Base-by-base conservation (phyloP, 37 sponge, comb jelly and placozoan genomes). In the Aphrocallistes beatrix region DNA sequence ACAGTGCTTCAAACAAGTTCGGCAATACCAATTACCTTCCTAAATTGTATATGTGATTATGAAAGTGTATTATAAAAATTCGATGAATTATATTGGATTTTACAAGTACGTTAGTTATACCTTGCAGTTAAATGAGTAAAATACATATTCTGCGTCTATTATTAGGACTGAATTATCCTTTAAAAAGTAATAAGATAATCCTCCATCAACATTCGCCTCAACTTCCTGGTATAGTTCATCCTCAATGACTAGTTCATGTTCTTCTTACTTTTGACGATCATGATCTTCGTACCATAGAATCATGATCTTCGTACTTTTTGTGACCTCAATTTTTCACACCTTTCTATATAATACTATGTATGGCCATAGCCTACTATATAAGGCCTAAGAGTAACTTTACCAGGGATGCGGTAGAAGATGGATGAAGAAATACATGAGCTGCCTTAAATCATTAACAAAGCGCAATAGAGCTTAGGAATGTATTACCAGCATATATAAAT, bases 11-110 rank as follows among this genome's bases (percentile, higher is more conserved):
- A 60, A 60, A 42, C 45, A 60, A 60, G 75, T 21, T 60, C n/a
- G 10, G 8, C 75, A 60, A 30, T 60, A 60, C 75, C 75, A 60
- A 60, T 60, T 60, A 60, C 17, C 75, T 60, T 60, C 75, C 75
- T 60, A 60, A 60, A 60, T 60, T 60, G n/a, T 25, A 60, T 60
- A 30, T 30, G 45, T 42, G 6, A 42, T 16, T 16, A 16, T 42
- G 13, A 42, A 42, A 42, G 13, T 42, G 13, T 13, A 16, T 42
- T 42, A 6, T 42, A 42, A 13, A 16, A 42, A 42, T 42, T 42
- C 6, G 13, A 42, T 42, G 13, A 42, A 6, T 42, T 16, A 42
- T 42, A 16, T 42, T 42, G 13, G 13, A 6, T 42, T 16, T 42
- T 42, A 42, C 6, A 42, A 42, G 45, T n/a, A 42, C 13, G 45